A percentile compares a stretch with the other conserved stretches of the same genome.
phyloP scores from a whole-genome alignment of 2,113 vertebrate species.

The Pseudopipra pipra region DNA sequence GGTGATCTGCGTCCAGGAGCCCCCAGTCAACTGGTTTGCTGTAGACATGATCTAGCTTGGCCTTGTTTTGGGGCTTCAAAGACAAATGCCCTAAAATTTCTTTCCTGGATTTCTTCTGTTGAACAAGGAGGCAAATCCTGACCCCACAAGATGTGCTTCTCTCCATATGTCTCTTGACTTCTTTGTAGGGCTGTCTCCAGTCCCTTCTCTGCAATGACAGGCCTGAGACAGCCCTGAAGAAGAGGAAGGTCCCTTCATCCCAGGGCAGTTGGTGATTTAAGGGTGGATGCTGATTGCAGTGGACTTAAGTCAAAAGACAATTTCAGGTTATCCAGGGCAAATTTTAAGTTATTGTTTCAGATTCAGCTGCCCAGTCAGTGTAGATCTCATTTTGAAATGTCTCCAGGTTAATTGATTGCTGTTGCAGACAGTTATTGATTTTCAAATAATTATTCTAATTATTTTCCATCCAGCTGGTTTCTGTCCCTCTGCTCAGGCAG shows the following conservation, averaged over 20 bases:
- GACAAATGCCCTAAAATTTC: background rate
- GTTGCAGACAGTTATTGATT: slow-evolving; percentile 38
- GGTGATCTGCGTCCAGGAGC: background rate
- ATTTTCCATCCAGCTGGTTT: background rate
- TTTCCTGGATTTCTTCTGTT: background rate
- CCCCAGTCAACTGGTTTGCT: background rate
- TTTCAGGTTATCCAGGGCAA: background rate
- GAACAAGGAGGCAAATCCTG: background rate
- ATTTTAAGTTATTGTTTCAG: background rate
- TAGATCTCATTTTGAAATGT: background rate
- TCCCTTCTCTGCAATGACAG: background rate
- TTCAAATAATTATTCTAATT: slow-evolving; percentile 41
- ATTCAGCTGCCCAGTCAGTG: background rate
- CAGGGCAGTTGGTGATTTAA: background rate
- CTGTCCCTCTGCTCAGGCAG: background rate
- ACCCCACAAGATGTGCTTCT: background rate
- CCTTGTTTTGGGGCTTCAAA: background rate
- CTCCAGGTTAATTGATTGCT: slow-evolving; percentile 14
- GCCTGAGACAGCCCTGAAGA: background rate
- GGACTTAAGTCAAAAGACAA: background rate
- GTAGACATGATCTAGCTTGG: background rate
- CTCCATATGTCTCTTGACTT: background rate
- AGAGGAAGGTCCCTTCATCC: background rate
- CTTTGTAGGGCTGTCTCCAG: background rate
- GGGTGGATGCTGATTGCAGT: background rate